A percentile compares a stretch with the other conserved stretches of the same genome.
These are phyloP conservation scores for Sebastes reedi DNA, from an alignment of 2,797 vertebrate species.

Conservation along the genomic window DNA sequence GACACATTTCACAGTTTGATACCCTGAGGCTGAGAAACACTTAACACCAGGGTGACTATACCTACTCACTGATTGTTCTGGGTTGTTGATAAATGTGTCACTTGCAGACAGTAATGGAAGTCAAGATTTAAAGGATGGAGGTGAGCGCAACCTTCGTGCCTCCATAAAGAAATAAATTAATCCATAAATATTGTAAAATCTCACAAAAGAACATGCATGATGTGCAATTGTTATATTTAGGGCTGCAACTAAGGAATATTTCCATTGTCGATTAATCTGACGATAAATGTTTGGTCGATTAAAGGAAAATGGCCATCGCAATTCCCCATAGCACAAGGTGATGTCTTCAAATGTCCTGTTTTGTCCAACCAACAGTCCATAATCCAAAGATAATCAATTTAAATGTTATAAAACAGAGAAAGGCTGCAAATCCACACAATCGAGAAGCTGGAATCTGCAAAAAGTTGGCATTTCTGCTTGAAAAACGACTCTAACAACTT, in stretches of 20 bases:
- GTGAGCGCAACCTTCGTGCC: neutral
- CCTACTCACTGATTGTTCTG: slow-evolving; percentile 18
- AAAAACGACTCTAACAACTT: neutral
- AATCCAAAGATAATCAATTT: neutral
- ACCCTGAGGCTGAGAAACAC: slow-evolving; percentile 19
- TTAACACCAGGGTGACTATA: neutral
- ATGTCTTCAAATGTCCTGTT: neutral
- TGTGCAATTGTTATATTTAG: neutral
- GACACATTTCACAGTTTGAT: slow-evolving; percentile 7
- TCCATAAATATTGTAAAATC: neutral
- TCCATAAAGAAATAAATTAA: neutral
- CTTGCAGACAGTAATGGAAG: neutral
- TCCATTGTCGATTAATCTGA: neutral
- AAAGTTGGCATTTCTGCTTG: neutral
- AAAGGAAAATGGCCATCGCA: neutral
- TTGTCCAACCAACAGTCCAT: neutral
- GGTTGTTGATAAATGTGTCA: slow-evolving; percentile 11
- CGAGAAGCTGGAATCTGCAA: neutral
- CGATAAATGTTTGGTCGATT: neutral
- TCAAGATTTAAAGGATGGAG: neutral
- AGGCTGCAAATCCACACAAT: neutral
- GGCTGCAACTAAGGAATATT: neutral
- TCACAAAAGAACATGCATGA: neutral
- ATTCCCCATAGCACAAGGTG: neutral
- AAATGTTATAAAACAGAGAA: neutral